phyloP scores from a whole-genome alignment of 2,797 vertebrate species.

The Diglossa cyanea region DNA sequence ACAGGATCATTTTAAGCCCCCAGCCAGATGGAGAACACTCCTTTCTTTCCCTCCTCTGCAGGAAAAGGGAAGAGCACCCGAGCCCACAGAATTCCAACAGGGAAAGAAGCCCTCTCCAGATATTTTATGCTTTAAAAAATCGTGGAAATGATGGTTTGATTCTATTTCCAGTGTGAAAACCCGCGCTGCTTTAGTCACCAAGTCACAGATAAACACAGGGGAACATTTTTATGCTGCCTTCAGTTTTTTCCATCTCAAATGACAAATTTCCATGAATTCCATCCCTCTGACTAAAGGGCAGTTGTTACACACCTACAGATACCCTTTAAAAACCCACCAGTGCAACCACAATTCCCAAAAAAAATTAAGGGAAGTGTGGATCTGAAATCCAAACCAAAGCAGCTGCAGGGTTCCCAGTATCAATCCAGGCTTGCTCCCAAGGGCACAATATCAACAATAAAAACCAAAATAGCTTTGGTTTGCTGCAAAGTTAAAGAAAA shows the following conservation, averaged over 20 bases:
- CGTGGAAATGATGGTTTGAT: neutral
- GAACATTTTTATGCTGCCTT: neutral
- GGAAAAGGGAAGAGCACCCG: neutral
- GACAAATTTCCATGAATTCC: neutral
- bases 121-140: neutral
- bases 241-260: neutral
- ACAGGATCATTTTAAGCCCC: neutral
- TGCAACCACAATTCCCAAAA: neutral
- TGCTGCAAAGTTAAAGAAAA: neutral
- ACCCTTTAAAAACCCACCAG: neutral
- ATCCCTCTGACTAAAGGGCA: neutral
- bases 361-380: neutral
- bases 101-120: neutral
- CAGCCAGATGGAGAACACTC: slow-evolving; percentile 13
- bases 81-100: neutral
- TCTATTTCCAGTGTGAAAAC: neutral
- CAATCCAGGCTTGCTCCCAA: neutral
- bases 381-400: neutral
- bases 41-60: slow-evolving; percentile 36
- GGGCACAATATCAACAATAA: neutral
- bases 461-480: neutral
- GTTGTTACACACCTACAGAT: neutral
- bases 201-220: neutral
- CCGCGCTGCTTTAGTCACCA: neutral
- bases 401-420: neutral